A percentile compares a stretch with the other conserved stretches of the same genome.
phyloP scores from a whole-genome alignment of 2,888 invertebrate species.

The Latheticus oryzae region DNA sequence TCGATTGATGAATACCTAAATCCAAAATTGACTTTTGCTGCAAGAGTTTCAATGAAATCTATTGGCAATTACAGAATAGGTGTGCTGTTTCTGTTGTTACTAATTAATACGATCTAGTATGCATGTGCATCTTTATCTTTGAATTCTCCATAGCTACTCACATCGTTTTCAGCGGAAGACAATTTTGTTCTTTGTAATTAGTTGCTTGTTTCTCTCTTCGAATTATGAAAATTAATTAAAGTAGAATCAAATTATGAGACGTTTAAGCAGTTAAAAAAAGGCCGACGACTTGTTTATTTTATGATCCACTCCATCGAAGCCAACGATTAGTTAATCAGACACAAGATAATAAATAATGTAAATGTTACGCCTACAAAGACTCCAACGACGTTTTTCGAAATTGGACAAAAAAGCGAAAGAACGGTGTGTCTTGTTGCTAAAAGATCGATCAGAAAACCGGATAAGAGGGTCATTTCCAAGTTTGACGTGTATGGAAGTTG shows the following conservation, averaged over 20 bases:
- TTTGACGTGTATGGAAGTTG: slow-evolving; percentile 30
- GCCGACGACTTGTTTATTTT: slow-evolving; percentile 47
- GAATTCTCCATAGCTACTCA: too few species aligned
- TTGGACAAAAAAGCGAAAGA: slow-evolving; percentile 15
- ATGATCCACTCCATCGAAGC: slow-evolving; percentile 33
- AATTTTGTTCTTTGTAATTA: slow-evolving; percentile 18
- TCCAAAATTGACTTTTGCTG: too few species aligned
- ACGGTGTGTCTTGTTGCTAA: slow-evolving; percentile 7
- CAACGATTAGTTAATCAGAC: slow-evolving; percentile 46
- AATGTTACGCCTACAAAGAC: slow-evolving; percentile 28
- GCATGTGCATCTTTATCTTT: too few species aligned
- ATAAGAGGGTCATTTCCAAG: slow-evolving; percentile 27
- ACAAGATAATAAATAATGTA: slow-evolving; percentile 25
- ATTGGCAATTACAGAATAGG: too few species aligned
- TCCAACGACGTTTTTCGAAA: slow-evolving; percentile 18
- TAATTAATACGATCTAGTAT: too few species aligned
- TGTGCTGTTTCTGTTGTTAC: too few species aligned
- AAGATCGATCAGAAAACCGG: slow-evolving; percentile 29
- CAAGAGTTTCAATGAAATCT: too few species aligned
- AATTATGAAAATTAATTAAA: slow-evolving; percentile 28
- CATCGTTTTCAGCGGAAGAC: too few species aligned
- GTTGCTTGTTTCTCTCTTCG: slow-evolving; percentile 11
- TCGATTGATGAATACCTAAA: too few species aligned
- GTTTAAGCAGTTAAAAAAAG: slow-evolving; percentile 39
- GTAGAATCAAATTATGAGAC: slow-evolving; percentile 26